Conservation (phyloP, 2,888 invertebrate genomes). For the Stegophylla sp. region DNA sequence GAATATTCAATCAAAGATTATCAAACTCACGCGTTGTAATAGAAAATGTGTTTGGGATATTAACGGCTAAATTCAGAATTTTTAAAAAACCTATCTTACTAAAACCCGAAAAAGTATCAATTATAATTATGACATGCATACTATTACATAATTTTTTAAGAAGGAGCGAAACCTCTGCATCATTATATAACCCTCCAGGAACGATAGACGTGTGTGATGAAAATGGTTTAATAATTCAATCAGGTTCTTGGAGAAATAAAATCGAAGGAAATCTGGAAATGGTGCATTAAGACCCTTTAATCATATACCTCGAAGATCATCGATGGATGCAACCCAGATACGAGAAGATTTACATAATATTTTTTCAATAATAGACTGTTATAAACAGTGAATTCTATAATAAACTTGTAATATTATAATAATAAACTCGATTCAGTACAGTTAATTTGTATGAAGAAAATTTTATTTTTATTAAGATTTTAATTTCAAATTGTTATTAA, state of each 20-base stretch:
- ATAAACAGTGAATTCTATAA: slow-evolving; percentile 9
- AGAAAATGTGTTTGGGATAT: slow-evolving; percentile 60
- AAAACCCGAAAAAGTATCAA: slow-evolving; percentile 38
- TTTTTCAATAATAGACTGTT: slow-evolving; percentile 1
- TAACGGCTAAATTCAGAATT: slow-evolving; percentile 60
- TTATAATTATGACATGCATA: slow-evolving; percentile 33
- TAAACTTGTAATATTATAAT: slow-evolving; percentile 12
- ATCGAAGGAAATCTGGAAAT: neutral
- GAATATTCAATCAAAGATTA: slow-evolving; percentile 60
- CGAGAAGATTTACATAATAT: slow-evolving; percentile 1
- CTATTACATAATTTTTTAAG: slow-evolving; percentile 60
- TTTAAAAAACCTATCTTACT: slow-evolving; percentile 56
- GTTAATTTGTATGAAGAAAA: slow-evolving; percentile 1
- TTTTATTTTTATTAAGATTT: slow-evolving; percentile 3
- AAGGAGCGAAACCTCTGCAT: slow-evolving; percentile 28
- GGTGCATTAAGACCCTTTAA: too few species aligned
- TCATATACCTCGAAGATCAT: neutral
- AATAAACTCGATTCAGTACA: slow-evolving; percentile 11
- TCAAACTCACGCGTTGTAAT: slow-evolving; percentile 60
- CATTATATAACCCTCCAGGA: slow-evolving; percentile 45
- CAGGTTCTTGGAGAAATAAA: neutral
- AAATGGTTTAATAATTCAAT: neutral
- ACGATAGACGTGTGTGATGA: slow-evolving; percentile 16
- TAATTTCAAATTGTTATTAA: slow-evolving; percentile 10
- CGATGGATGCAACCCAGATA: neutral